Conservation (phyloP, 2,113 vertebrate genomes). For the Eulemur macaco region DNA sequence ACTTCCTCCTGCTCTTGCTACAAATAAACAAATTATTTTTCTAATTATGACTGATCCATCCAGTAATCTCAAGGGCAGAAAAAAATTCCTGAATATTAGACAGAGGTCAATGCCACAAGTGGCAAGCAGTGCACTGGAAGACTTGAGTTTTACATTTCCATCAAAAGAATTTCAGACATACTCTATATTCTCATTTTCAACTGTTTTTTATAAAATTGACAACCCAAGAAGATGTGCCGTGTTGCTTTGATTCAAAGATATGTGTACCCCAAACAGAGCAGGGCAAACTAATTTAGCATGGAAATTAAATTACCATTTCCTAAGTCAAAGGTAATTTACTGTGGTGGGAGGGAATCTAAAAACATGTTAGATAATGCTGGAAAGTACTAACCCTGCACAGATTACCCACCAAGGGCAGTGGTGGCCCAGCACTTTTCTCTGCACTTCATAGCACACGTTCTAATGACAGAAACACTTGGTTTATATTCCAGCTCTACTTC, state of each 20-base stretch:
- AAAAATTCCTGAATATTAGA: not conserved
- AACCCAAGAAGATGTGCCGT: not conserved
- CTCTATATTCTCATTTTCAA: not conserved
- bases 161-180: not conserved
- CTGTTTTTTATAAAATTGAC: not conserved
- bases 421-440: not conserved
- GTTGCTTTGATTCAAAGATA: not conserved
- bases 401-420: not conserved
- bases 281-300: not conserved
- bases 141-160: not conserved
- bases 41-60: not conserved
- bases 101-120: not conserved
- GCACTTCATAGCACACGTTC: not conserved
- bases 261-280: not conserved
- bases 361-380: not conserved
- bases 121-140: not conserved
- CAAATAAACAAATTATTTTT: not conserved
- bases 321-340: not conserved
- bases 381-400: not conserved
- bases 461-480: not conserved
- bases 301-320: slow-evolving; percentile 14
- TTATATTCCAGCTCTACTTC: not conserved
- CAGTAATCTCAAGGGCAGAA: not conserved
- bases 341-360: not conserved
- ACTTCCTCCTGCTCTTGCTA: not conserved